Evolutionary conservation across 2,113 vertebrate genomes (phyloP).

Genomic region (Copsychus sechellarum): DNA sequence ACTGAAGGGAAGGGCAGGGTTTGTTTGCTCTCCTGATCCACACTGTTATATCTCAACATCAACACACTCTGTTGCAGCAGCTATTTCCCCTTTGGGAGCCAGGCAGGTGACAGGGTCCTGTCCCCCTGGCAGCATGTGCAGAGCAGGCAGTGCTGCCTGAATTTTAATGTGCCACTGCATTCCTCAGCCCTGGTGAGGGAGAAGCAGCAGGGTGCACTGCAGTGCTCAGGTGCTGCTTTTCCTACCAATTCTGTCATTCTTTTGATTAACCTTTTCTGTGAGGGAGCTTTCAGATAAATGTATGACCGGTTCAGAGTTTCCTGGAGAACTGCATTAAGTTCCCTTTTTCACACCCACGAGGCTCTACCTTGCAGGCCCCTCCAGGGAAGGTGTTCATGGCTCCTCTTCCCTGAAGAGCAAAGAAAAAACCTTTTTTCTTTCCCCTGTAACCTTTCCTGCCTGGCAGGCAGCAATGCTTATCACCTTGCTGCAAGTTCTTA

Average conservation of each 20-base stretch:
- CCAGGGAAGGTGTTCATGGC: neutral
- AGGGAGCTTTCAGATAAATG: neutral
- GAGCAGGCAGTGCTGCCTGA: neutral
- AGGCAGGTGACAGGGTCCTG: neutral
- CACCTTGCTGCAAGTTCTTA: neutral
- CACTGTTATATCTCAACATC: rapidly evolving
- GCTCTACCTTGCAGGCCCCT: neutral
- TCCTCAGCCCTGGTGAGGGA: neutral
- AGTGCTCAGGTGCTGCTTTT: neutral
- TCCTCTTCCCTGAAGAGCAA: neutral
- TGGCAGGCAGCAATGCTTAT: neutral
- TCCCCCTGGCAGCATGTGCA: neutral
- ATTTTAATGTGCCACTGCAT: neutral
- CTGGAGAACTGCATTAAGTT: neutral
- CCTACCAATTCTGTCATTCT: neutral
- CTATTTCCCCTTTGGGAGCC: neutral
- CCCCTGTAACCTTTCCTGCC: neutral
- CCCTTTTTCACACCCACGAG: rapidly evolving
- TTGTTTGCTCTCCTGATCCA: neutral
- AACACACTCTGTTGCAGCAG: neutral
- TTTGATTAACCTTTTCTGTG: neutral
- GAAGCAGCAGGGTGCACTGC: neutral
- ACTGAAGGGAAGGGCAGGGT: neutral
- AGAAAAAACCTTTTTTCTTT: neutral
- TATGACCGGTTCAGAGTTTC: neutral